phyloP scores from a whole-genome alignment of 2,888 invertebrate species.

The Agrypnus murinus region DNA sequence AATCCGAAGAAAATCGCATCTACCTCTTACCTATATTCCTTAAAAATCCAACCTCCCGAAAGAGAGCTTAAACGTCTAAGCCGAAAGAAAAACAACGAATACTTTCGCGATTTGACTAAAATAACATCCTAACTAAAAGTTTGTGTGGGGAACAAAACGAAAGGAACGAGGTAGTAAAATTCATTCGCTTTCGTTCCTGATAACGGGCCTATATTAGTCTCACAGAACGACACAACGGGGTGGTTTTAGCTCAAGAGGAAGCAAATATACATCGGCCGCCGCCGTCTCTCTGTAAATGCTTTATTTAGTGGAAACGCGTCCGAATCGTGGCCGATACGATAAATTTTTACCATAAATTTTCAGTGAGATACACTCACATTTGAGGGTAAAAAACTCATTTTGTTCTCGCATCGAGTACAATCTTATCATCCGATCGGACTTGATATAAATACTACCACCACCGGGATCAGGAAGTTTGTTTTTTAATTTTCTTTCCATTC shows the following conservation, averaged over 20 bases:
- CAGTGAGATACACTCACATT: constrained; percentile 43
- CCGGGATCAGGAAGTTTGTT: constrained; percentile 11
- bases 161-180: constrained; percentile 44
- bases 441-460: constrained; percentile 19
- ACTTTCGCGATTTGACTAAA: constrained; percentile 47
- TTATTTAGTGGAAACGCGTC: constrained; percentile 57
- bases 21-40: not conserved
- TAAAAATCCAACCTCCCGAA: not conserved
- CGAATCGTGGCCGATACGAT: constrained; percentile 54
- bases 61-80: constrained; percentile 27
- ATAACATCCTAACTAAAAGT: constrained; percentile 44
- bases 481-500: constrained; percentile 17
- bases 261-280: constrained; percentile 42
- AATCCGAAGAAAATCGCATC: not conserved
- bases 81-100: constrained; percentile 40
- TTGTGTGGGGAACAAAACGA: constrained; percentile 41
- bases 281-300: constrained; percentile 53
- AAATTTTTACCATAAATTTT: constrained; percentile 56
- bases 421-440: constrained; percentile 15
- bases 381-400: constrained; percentile 42
- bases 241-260: constrained; percentile 47
- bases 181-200: constrained; percentile 49
- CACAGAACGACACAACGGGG: constrained; percentile 45
- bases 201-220: constrained; percentile 52
- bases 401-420: constrained; percentile 24